Evolutionary conservation across 2,797 vertebrate genomes (phyloP).

Genomic region (Dicrostonyx torquatus): DNA sequence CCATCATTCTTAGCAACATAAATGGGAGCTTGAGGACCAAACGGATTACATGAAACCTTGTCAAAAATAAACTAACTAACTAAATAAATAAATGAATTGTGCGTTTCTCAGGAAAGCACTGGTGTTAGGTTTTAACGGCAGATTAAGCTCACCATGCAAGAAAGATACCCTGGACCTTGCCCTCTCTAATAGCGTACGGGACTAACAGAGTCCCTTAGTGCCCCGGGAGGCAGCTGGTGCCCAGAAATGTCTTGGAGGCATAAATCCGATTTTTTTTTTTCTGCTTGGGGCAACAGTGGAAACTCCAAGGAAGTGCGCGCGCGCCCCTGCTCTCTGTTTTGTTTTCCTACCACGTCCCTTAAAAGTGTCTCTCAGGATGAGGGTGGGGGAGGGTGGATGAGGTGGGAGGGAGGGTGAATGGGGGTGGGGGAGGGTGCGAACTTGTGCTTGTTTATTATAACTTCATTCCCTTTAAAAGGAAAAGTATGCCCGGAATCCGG

Average conservation of each 20-base stretch:
- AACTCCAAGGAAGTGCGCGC: neutral
- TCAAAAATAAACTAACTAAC: neutral
- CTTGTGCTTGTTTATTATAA: neutral
- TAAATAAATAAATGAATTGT: neutral
- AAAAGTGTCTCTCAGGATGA: neutral
- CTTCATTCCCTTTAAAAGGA: conserved; percentile 80
- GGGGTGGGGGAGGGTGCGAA: neutral
- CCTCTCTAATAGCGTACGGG: neutral
- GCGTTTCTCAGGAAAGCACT: neutral
- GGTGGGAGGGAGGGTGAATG: neutral
- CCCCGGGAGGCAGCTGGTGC: neutral
- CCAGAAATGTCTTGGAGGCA: neutral
- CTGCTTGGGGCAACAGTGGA: neutral
- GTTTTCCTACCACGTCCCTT: accelerated
- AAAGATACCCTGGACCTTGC: neutral
- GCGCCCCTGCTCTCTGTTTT: neutral
- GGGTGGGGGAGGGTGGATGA: neutral
- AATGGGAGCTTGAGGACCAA: neutral
- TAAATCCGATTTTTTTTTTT: neutral
- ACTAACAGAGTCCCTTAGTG: neutral
- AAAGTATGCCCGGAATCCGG: conserved; percentile 80
- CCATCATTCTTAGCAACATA: neutral
- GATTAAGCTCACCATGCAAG: neutral
- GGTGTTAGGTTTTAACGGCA: neutral
- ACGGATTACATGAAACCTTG: neutral